Percentiles rank a stretch among this genome's conserved stretches.
These are phyloP conservation scores for Bungarus multicinctus DNA, from an alignment of 2,113 vertebrate species.

Conservation along the genomic window DNA sequence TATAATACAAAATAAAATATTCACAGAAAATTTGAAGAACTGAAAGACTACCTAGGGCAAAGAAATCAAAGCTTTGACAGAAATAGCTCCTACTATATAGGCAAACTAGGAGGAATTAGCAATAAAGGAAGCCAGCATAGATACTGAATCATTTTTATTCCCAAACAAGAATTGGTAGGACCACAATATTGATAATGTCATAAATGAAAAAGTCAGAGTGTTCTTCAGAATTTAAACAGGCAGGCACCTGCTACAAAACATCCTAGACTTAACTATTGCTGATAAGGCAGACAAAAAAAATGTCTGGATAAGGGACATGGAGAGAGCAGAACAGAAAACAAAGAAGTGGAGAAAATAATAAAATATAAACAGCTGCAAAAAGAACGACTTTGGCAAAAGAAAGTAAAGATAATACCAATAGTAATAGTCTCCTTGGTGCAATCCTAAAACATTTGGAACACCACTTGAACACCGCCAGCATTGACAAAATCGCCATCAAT, in stretches of 20 bases:
- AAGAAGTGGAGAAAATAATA: background rate
- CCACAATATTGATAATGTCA: background rate
- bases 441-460: background rate
- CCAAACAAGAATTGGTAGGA: background rate
- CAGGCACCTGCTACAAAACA: background rate
- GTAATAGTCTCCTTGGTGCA: background rate
- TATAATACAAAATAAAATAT: background rate
- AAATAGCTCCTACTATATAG: background rate
- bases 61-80: background rate
- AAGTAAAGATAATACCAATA: background rate
- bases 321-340: background rate
- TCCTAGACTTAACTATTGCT: background rate
- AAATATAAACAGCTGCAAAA: background rate
- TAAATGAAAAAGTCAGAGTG: background rate
- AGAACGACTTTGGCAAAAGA: background rate
- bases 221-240: background rate
- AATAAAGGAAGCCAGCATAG: background rate
- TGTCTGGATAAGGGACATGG: background rate
- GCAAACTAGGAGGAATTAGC: background rate
- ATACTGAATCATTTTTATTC: background rate
- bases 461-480: background rate
- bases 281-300: background rate
- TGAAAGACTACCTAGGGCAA: background rate
- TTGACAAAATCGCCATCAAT: background rate
- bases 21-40: background rate